Conservation (phyloP, 1,140 invertebrate species). For the Ceratosolen fusciceps region DNA sequence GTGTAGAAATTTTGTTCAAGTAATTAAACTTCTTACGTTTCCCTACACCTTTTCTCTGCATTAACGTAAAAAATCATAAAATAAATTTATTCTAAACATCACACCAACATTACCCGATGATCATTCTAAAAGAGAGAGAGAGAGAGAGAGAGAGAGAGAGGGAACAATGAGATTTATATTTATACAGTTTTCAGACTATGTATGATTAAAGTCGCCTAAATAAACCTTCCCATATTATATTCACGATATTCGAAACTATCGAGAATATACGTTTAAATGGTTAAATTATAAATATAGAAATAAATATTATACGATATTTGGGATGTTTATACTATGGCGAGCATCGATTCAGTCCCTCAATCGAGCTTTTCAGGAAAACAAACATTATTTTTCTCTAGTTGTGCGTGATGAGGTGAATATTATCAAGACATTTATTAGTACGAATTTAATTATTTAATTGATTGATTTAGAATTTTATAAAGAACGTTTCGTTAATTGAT, state of each 20-base stretch:
- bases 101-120: too few relatives aligned
- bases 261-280: not conserved
- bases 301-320: not conserved
- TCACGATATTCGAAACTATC: not conserved
- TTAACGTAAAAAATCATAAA: not conserved
- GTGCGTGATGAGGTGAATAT: not conserved
- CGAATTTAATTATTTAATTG: not conserved
- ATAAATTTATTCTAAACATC: too few relatives aligned
- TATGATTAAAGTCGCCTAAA: not conserved
- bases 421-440: not conserved
- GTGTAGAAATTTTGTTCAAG: not conserved
- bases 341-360: not conserved
- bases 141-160: too few relatives aligned
- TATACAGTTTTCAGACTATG: not conserved
- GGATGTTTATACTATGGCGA: not conserved
- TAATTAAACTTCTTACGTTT: too few relatives aligned
- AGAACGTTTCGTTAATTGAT: not conserved
- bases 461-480: not conserved
- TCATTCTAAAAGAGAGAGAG: too few relatives aligned
- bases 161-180: not conserved
- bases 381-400: not conserved
- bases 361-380: slow-evolving; percentile 12
- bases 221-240: not conserved
- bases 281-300: not conserved
- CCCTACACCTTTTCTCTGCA: too few relatives aligned